phyloP scores from a whole-genome alignment of 2,797 vertebrate species.

The Sebastes dallii region DNA sequence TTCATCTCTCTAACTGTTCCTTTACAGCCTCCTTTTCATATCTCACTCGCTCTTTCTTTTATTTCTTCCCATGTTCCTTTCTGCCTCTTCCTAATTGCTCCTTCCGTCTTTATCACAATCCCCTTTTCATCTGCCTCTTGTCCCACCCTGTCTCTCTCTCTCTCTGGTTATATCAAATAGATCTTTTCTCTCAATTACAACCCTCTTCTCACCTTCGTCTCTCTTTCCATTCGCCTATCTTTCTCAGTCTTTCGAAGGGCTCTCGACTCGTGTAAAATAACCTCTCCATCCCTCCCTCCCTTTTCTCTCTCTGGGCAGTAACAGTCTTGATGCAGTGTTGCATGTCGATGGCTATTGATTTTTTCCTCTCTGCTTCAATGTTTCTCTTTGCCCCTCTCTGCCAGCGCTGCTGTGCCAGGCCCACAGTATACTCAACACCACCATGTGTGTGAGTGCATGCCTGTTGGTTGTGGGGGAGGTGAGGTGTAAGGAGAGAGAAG shows the following conservation, averaged over 20 bases:
- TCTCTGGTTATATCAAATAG: conserved; percentile 26
- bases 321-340: conserved; percentile 76
- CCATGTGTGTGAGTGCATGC: conserved; percentile 3
- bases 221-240: conserved; percentile 24
- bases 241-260: conserved; percentile 14
- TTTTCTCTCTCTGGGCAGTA: conserved; percentile 51
- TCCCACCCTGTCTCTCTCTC: not conserved
- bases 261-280: conserved; percentile 13
- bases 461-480: conserved; percentile 17
- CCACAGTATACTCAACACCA: conserved; percentile 41
- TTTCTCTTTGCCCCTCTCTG: conserved; percentile 52
- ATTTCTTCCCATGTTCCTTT: conserved; percentile 15
- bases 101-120: conserved; percentile 32
- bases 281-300: conserved; percentile 19
- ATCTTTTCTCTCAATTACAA: conserved; percentile 44
- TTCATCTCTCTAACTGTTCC: conserved; percentile 30
- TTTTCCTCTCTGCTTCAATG: conserved; percentile 49
- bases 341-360: conserved; percentile 75
- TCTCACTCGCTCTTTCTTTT: not conserved
- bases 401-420: conserved; percentile 36
- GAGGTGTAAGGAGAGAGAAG: conserved; percentile 13
- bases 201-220: conserved; percentile 16
- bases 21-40: conserved; percentile 15
- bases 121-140: conserved; percentile 42
- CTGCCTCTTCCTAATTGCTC: conserved; percentile 25